Conservation (phyloP, 2,888 invertebrate genomes). For the Hofmannophila pseudospretella region DNA sequence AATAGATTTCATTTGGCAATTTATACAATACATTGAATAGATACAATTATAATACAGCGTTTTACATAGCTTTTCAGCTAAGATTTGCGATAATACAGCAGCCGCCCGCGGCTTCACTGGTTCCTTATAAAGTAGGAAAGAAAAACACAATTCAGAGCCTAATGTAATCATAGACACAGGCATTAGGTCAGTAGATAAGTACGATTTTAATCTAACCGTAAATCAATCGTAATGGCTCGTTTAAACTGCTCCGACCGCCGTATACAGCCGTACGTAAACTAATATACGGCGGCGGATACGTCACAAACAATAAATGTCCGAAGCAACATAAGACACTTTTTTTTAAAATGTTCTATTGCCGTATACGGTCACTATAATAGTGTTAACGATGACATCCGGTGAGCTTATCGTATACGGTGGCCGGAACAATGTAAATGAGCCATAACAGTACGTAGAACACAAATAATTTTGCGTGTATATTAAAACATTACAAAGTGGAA, state of each 20-base stretch:
- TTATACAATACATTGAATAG: conserved; percentile 40
- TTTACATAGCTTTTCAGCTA: conserved; percentile 1
- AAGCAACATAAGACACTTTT: no score
- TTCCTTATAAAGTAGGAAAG: not conserved
- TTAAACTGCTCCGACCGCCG: no score
- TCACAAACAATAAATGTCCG: no score
- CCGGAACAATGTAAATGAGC: no score
- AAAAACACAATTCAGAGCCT: not conserved
- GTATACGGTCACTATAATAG: no score
- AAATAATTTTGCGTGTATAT: conserved; percentile 43
- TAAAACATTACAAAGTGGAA: conserved; percentile 58
- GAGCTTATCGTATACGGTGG: no score
- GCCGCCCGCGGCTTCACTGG: conserved; percentile 2
- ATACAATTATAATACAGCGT: conserved; percentile 9
- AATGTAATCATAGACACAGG: not conserved
- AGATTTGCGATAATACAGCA: conserved; percentile 2
- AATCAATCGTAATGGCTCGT: conserved; percentile 27
- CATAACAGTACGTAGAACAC: no score
- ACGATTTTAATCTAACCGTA: conserved; percentile 14
- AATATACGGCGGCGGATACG: no score
- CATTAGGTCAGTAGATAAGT: not conserved
- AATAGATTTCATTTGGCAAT: conserved; percentile 73
- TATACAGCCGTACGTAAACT: no score
- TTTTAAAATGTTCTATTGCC: no score
- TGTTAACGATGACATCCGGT: no score